phyloP scores from a whole-genome alignment of 2,797 vertebrate genomes.

The Decapterus maruadsi region DNA sequence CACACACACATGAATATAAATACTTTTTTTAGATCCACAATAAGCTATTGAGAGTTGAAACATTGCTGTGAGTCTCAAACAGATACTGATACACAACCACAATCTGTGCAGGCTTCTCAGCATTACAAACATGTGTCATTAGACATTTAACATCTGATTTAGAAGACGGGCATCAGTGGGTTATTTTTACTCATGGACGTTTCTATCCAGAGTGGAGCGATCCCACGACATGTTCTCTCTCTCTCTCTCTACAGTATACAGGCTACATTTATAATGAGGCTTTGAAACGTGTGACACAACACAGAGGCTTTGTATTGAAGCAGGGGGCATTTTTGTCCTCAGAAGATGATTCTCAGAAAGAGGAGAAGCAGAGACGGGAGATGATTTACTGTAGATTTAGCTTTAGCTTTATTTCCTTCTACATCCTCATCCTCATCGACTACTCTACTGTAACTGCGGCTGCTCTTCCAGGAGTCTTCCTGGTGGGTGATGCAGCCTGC shows the following conservation, averaged over 20 bases:
- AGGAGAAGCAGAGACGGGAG: neutral
- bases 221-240: constrained; percentile 1
- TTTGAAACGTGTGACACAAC: constrained; percentile 25
- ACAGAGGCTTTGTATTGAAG: constrained; percentile 19
- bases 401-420: neutral
- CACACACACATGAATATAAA: constrained; percentile 70
- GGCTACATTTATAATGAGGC: constrained; percentile 18
- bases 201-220: constrained; percentile 42
- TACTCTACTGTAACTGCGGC: neutral
- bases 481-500: neutral
- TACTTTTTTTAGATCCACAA: constrained; percentile 75
- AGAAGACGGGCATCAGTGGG: constrained; percentile 20
- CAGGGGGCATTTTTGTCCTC: neutral
- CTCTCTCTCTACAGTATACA: neutral
- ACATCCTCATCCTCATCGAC: neutral
- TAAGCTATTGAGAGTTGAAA: constrained; percentile 69
- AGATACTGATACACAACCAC: constrained; percentile 49
- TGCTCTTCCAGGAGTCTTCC: neutral
- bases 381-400: neutral
- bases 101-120: constrained; percentile 9
- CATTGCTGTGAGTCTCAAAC: constrained; percentile 39
- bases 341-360: neutral
- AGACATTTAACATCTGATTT: constrained; percentile 34
- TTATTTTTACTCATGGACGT: constrained; percentile 50
- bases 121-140: constrained; percentile 7